A percentile compares a stretch with the other conserved stretches of the same genome.
phyloP scores from a whole-genome alignment of 1,140 invertebrate genomes.

The Philaenus spumarius region DNA sequence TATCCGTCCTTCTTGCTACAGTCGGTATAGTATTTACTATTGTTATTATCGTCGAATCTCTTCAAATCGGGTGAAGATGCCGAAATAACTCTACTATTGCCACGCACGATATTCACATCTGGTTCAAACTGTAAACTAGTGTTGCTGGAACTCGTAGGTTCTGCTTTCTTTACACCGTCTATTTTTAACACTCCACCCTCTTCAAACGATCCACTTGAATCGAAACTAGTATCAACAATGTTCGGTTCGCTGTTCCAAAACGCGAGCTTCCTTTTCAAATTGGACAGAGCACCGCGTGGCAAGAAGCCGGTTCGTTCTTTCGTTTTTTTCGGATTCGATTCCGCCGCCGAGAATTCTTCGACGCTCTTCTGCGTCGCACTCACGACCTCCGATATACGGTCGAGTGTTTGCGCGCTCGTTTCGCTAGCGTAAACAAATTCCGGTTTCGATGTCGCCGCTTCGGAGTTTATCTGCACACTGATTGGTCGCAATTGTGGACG shows the following conservation, averaged over 20 bases:
- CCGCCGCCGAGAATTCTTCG: too few species aligned
- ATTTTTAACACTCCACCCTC: conserved; percentile 8
- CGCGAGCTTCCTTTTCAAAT: not conserved
- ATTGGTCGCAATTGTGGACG: too few species aligned
- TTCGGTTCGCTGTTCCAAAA: not conserved
- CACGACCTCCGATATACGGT: too few species aligned
- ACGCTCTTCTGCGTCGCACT: too few species aligned
- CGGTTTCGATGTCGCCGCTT: too few species aligned
- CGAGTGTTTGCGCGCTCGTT: too few species aligned
- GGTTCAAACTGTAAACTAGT: not conserved
- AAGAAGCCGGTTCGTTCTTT: too few species aligned
- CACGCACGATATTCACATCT: not conserved
- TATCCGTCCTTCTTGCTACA: conserved; percentile 4
- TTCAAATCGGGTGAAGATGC: conserved; percentile 3
- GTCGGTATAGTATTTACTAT: not conserved
- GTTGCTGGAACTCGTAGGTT: too few species aligned
- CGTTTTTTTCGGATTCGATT: too few species aligned
- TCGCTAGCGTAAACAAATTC: too few species aligned
- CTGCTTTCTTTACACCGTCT: conserved; percentile 2
- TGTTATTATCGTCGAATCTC: conserved; percentile 11
- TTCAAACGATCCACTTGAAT: not conserved
- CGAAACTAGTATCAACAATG: too few species aligned
- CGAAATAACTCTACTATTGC: conserved; percentile 7
- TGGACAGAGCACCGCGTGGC: not conserved
- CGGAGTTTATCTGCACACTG: too few species aligned